Base-by-base conservation (phyloP, 1,140 invertebrate species). In the Phymorhynchus buccinoides region DNA sequence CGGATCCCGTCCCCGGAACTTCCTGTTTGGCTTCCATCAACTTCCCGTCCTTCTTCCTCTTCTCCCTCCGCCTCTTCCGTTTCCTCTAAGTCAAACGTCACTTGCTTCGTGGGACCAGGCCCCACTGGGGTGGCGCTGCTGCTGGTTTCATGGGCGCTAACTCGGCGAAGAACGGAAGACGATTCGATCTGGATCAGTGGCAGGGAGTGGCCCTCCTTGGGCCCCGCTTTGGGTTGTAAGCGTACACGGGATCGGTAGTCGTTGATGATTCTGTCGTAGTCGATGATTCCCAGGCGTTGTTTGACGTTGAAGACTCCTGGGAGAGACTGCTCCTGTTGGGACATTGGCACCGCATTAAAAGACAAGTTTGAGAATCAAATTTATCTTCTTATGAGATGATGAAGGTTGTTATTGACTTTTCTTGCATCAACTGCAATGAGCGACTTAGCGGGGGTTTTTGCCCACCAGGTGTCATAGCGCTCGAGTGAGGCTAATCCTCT, bases 261-360 rank as follows among this genome's bases (percentile, higher is more conserved):
- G 27, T 83, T 83, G 32, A 90, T 88, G 66, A 90, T 82, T 16
- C 84, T 78, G 44, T 89, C 87, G 83, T 90, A 90, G 56, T 90
- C 87, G 16, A 90, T 66, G 32, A 86, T 56, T 7, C 89, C 89
- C 1, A 90, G 78, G 56, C 90, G 86, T 16, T 90, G 87, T 6
- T 56, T 71, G 39, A 78, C 16, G 73, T 89, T 90, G 83, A 86
- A 68, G 16, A 87, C 84, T 1, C 90, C 90, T 1, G 90, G 90
- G 22, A 90, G 77, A 32, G 88, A 87, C 39, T 87, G 84, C 35
- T 88, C 89, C 90, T 89, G 84, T 22, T 81, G 12, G 12, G n/a
- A n/a, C n/a, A n/a, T n/a, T n/a, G n/a, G n/a, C n/a, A n/a, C n/a
- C n/a, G n/a, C n/a, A n/a, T n/a, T n/a, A n/a, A n/a, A n/a, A n/a